Conservation (phyloP, 1,140 invertebrate species). For the Orussus abietinus region DNA sequence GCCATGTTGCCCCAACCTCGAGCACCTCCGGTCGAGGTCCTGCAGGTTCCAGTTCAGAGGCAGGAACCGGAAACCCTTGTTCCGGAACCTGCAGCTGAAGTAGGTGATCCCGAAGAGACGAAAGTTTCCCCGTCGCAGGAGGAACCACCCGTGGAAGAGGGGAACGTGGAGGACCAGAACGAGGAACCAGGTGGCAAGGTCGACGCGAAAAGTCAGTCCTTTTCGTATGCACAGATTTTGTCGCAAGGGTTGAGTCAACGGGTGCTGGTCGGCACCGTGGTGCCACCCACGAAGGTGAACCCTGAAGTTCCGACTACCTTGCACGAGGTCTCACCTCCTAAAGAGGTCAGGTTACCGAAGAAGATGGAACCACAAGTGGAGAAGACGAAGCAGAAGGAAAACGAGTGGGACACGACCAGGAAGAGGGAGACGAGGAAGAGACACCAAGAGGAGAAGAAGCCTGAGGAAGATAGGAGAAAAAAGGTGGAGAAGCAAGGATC, state of each 20-base stretch:
- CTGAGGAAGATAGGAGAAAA: constrained; percentile 1
- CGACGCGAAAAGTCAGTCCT: constrained; percentile 40
- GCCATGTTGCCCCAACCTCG: not conserved
- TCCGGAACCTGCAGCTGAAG: too few species aligned
- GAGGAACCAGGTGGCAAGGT: constrained; percentile 1
- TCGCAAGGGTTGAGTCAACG: constrained; percentile 59
- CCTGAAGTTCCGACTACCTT: constrained; percentile 21
- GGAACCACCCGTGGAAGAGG: too few species aligned
- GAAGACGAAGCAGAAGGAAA: constrained; percentile 15
- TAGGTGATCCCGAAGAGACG: too few species aligned
- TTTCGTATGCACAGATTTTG: constrained; percentile 71
- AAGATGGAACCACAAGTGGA: not conserved
- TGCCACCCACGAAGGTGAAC: constrained; percentile 2
- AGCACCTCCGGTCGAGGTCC: too few species aligned
- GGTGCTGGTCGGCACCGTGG: constrained; percentile 9
- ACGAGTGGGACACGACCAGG: constrained; percentile 32
- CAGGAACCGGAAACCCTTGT: too few species aligned
- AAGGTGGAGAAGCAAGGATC: constrained; percentile 1
- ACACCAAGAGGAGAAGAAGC: constrained; percentile 12
- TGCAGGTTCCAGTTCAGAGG: constrained; percentile 3
- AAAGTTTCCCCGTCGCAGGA: too few species aligned
- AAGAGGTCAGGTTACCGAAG: constrained; percentile 13
- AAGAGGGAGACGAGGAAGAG: constrained; percentile 30
- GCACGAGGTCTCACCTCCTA: constrained; percentile 14
- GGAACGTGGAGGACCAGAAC: constrained; percentile 2